A percentile compares a stretch with the other conserved stretches of the same genome.
phyloP scores from a whole-genome alignment of 2,797 vertebrate genomes.

The Heliangelus exortis region DNA sequence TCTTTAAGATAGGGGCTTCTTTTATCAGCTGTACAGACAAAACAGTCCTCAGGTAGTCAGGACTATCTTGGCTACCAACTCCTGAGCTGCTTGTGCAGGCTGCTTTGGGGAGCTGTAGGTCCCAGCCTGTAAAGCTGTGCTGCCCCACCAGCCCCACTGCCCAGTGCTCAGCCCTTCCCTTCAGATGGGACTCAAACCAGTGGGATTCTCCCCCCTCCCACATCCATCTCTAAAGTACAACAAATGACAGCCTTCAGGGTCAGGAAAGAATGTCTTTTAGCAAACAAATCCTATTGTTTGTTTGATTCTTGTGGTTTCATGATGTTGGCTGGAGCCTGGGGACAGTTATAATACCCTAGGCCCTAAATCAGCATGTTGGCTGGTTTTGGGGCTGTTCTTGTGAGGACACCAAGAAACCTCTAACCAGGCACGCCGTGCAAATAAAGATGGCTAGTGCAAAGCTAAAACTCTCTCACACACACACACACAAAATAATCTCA shows the following conservation, averaged over 20 bases:
- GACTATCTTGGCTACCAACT: background rate
- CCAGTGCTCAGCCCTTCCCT: background rate
- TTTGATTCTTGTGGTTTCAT: constrained; percentile 22
- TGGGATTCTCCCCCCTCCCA: background rate
- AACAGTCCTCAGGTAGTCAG: background rate
- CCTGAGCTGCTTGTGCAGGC: background rate
- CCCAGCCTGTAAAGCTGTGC: background rate
- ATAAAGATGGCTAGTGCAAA: background rate
- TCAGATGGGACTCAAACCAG: background rate
- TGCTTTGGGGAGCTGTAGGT: background rate
- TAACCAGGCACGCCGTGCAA: background rate
- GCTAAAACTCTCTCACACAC: background rate
- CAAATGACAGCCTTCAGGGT: background rate
- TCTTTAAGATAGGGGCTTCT: background rate
- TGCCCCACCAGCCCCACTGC: too few relatives aligned
- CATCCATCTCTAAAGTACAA: background rate
- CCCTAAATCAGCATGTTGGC: background rate
- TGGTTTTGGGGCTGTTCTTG: background rate
- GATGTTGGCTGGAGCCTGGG: background rate
- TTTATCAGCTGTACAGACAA: background rate
- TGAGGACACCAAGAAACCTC: background rate
- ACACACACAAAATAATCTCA: background rate
- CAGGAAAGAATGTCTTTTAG: background rate
- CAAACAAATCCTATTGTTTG: constrained; percentile 26
- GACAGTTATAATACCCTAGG: background rate